Base-by-base conservation (phyloP, 2,797 vertebrate species). In the Choloepus didactylus region DNA sequence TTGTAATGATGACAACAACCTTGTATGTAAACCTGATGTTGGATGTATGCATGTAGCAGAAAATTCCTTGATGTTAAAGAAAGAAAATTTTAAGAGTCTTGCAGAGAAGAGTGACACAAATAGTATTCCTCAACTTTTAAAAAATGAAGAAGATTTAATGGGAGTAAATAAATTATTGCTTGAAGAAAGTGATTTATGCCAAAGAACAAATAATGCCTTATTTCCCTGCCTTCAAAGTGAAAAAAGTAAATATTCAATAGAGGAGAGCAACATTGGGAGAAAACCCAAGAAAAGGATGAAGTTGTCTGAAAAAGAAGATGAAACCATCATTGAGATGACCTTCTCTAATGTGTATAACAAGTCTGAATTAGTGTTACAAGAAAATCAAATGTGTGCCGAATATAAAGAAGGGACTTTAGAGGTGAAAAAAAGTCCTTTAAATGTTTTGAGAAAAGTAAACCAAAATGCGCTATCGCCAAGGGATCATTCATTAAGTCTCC, bases 211-310 rank as follows among this genome's bases (percentile, higher is more conserved):
- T 89, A 95, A 67, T 73, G 91, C n/a, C 67, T 92, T 93, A 44
- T 70, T 97, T 94, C 96, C 96, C 15, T 86, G 76, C 93, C 91
- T 81, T 97, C 94, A 89, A 95, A 96, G 54, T 97, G 95, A 97
- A 97, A 98, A 70, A 60, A 97, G 0, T 41, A 98, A 93, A 59
- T 64, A 66, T 91, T 92, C 89, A 62, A 44, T 77, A 89, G 97
- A 89, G 23, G 93, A 95, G 9, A 46, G 21, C 64, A 97, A 27
- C 94, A 19, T 27, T 85, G 73, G 90, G 80, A 97, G 96, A 97
- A 98, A 96, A 86, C 54, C 19, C 83, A 97, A 91, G 51, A 98
- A 98, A 97, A 98, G 69, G 11, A 56, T 94, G 35, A 98, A 98
- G 91, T 89, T 97, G 38, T n/a, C 69, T 31, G 97, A 97, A 93